Evolutionary conservation across 2,888 invertebrate species (phyloP), one percentile per base, ranked within the genome.

Genomic region (Hirtodrosophila confusa): DNA sequence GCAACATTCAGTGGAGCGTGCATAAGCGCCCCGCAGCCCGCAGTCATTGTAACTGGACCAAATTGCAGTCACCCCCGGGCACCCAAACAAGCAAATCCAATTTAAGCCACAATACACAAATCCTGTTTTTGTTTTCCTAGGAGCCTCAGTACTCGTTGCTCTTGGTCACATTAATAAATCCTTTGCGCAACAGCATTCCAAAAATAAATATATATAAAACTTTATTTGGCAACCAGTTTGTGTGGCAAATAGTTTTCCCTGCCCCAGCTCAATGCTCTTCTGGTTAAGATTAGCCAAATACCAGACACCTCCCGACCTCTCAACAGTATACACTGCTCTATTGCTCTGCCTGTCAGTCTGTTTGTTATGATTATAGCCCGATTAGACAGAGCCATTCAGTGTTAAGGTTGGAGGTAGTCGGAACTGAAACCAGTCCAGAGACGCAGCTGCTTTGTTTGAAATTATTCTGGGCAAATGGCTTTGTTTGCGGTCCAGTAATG

Each of bases 61-160:
- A 75, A 75, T 66, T 74, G 76, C 76, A 74, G 76, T 70, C 71
- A 70, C 61, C 79, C 67, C 63, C 49, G 65, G 62, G 68, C 66
- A 68, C 48, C 69, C 62, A 64, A 72, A 76, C 65, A 78, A 73
- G 53, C 83, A 83, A 88, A 89, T 88, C 87, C 89, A 88, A 89
- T 89, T 88, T 71, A 47, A 67, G 63, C 60, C 65, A 86, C 82
- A 89, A 89, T 71, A 64, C 75, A 75, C 69, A 82, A 88, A 86
- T 88, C 86, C 78, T 74, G 67, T 74, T 80, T 85, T 86, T 88
- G 80, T 84, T 86, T 82, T 60, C 37, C 57, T 44, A 35, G n/a
- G 10, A 31, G 45, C 17, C 43, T n/a, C 35, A 23, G 29, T 56
- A 44, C 37, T 43, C 12, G 41, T 55, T 36, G 39, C 50, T 61